These are phyloP conservation scores for Digitonthophagus gazella DNA, from an alignment of 2,888 invertebrate genomes.

Conservation along the genomic window DNA sequence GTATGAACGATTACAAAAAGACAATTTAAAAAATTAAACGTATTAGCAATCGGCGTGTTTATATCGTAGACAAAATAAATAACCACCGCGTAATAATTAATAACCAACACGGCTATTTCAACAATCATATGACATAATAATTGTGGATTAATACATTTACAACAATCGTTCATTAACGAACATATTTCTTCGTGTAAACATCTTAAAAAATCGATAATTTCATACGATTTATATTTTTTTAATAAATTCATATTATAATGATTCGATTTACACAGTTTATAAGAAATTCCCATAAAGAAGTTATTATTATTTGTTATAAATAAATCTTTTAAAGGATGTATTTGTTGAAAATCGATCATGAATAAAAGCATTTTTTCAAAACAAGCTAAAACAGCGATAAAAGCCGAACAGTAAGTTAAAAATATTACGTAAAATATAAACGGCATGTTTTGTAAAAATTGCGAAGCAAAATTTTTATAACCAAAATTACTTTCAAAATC, in stretches of 20 bases:
- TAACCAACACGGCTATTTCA: slow-evolving; percentile 45
- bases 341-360: slow-evolving; percentile 41
- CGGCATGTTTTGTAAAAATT: slow-evolving; percentile 39
- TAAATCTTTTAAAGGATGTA: slow-evolving; percentile 42
- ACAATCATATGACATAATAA: slow-evolving; percentile 43
- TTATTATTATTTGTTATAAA: slow-evolving; percentile 41
- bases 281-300: slow-evolving; percentile 43
- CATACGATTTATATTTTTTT: slow-evolving; percentile 34
- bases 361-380: slow-evolving; percentile 46
- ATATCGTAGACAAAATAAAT: slow-evolving; percentile 45
- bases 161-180: slow-evolving; percentile 41
- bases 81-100: slow-evolving; percentile 48
- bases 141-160: slow-evolving; percentile 45
- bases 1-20: slow-evolving; percentile 45
- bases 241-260: slow-evolving; percentile 37
- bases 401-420: slow-evolving; percentile 34
- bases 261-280: slow-evolving; percentile 40
- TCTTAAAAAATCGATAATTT: slow-evolving; percentile 45
- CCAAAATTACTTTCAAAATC: slow-evolving; percentile 35
- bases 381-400: slow-evolving; percentile 43
- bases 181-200: slow-evolving; percentile 46
- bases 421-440: slow-evolving; percentile 43
- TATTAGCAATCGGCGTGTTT: slow-evolving; percentile 38
- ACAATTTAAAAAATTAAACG: slow-evolving; percentile 45
- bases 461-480: slow-evolving; percentile 37